A percentile compares a stretch with the other conserved stretches of the same genome.
phyloP scores from a whole-genome alignment of 2,797 vertebrate species.

The Parauchenoglanis punctatus region DNA sequence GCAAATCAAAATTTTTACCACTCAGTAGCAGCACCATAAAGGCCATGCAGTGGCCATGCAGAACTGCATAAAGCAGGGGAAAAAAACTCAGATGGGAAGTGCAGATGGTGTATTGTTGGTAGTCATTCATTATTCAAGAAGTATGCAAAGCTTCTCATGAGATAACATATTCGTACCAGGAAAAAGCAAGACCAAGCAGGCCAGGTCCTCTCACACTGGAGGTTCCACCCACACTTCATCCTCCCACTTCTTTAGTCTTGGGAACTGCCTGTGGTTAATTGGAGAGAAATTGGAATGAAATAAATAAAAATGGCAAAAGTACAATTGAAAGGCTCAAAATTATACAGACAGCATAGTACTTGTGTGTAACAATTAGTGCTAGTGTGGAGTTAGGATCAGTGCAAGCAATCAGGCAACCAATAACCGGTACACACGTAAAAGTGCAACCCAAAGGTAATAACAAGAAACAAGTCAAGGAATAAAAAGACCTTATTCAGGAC shows the following conservation, averaged over 20 bases:
- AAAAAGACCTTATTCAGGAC: background rate
- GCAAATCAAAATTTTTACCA: background rate
- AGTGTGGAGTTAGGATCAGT: background rate
- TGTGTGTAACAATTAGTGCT: background rate
- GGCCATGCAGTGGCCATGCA: background rate
- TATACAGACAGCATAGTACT: background rate
- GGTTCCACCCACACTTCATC: background rate
- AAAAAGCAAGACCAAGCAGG: background rate
- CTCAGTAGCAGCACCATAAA: background rate
- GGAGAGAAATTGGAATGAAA: background rate
- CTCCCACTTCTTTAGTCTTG: constrained; percentile 6
- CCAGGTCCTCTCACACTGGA: background rate
- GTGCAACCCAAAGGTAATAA: background rate
- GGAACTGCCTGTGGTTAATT: background rate
- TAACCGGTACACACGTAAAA: background rate
- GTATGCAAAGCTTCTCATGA: background rate
- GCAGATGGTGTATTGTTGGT: background rate
- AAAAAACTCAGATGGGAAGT: background rate
- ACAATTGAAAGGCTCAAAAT: background rate
- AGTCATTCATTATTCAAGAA: constrained; percentile 1
- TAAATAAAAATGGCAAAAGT: background rate
- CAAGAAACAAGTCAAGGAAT: background rate
- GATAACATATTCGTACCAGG: background rate
- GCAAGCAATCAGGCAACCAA: background rate
- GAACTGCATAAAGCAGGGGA: background rate